Evolutionary conservation across 2,797 vertebrate genomes (phyloP), one percentile per base, ranked within the genome.

Genomic region (Geotria australis): DNA sequence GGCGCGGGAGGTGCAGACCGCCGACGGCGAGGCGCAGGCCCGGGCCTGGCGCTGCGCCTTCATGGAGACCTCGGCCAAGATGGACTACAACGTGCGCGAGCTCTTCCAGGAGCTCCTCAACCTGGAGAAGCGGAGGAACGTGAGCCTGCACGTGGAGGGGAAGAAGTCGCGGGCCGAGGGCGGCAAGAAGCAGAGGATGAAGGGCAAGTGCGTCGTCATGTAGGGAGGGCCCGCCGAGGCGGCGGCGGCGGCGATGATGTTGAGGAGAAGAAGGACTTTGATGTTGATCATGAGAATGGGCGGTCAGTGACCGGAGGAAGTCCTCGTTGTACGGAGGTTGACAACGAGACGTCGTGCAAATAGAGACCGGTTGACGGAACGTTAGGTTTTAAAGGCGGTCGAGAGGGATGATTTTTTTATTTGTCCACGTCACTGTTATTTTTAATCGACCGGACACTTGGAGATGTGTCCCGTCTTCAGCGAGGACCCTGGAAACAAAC

Each of bases 41-140:
- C 77, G 76, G 71, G 74, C 79, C 67, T 95, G 86, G 86, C 86
- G 88, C 63, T 95, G 85, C 65, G 83, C 85, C 67, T 95, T 95
- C 72, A 93, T 95, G 85, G 86, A 95, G 73, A 95, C 86, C 11
- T 95, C 86, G 0, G 86, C 86, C 72, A 93, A 95, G 74, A 88
- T 83, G 76, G 88, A 94, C 76, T 79, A 93, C 77, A 94, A 94
- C 5, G 86, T 94, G 57, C 85, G 83, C 48, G 86, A 94, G 77
- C 81, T 94, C 63, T 94, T 94, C 73, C 86, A 93, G 71, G 83
- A 94, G 80, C 79, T 93, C 61, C 83, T 94, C 58, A 91, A 84
- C 66, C 74, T 88, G 68, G 86, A 94, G 76, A 94, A 89, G 68
- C 78, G 79, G 67, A 77, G 85, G 65, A 82, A 79, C 68, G 82